Conservation (phyloP, 2,888 invertebrate genomes). For the Halocaridina rubra region DNA sequence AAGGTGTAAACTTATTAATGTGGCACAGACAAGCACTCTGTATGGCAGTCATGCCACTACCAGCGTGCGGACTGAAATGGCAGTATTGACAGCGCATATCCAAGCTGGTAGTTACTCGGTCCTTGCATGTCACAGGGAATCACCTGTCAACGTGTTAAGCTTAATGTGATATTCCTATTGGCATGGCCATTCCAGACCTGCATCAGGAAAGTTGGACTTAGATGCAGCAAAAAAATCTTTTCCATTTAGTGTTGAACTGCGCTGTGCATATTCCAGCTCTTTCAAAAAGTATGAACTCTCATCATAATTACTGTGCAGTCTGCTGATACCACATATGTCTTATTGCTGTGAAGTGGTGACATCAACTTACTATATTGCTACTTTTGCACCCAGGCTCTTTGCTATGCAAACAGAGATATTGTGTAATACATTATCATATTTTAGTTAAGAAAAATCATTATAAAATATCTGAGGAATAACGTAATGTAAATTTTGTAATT, state of each 20-base stretch:
- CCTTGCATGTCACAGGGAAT: slow-evolving; percentile 49
- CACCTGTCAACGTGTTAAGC: slow-evolving; percentile 38
- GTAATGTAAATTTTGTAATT: too few species aligned
- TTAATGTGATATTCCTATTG: slow-evolving; percentile 20
- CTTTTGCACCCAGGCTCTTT: slow-evolving; percentile 36
- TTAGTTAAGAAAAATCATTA: too few species aligned
- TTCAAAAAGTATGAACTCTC: too few species aligned
- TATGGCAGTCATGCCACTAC: slow-evolving; percentile 49
- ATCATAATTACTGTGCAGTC: slow-evolving; percentile 33
- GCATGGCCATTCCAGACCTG: too few species aligned
- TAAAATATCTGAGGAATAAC: too few species aligned
- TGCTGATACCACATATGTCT: slow-evolving; percentile 42
- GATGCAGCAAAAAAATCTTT: too few species aligned
- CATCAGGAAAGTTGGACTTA: too few species aligned
- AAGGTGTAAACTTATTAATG: slow-evolving; percentile 47
- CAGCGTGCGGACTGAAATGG: slow-evolving; percentile 51
- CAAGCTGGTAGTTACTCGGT: slow-evolving; percentile 46
- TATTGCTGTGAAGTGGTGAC: slow-evolving; percentile 44
- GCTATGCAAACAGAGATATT: too few species aligned
- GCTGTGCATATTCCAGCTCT: too few species aligned
- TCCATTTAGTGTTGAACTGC: too few species aligned
- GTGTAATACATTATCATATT: too few species aligned
- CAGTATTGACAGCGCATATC: slow-evolving; percentile 48
- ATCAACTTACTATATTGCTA: slow-evolving; percentile 27
- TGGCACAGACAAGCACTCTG: slow-evolving; percentile 56